These are phyloP conservation scores for Mercenaria mercenaria DNA, from an alignment of 1,140 invertebrate species.

Conservation along the genomic window DNA sequence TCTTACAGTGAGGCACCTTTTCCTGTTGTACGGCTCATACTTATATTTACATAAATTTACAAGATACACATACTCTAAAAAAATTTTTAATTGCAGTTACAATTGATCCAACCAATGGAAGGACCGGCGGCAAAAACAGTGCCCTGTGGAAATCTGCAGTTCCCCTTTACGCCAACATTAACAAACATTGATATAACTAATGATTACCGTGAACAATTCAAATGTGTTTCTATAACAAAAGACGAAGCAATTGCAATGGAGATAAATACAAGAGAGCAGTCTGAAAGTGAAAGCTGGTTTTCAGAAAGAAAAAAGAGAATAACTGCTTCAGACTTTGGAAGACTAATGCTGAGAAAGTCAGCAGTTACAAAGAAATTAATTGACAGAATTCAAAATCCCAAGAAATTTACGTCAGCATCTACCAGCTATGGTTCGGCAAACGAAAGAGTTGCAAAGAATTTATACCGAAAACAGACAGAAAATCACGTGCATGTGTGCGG, in stretches of 20 bases:
- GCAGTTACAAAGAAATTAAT: background rate
- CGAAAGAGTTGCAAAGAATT: constrained; percentile 19
- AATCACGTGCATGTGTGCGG: constrained; percentile 67
- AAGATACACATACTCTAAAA: too few relatives aligned
- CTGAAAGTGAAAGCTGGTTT: too few relatives aligned
- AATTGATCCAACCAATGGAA: too few relatives aligned
- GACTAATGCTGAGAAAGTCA: too few relatives aligned
- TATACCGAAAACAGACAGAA: constrained; percentile 12
- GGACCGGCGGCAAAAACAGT: background rate
- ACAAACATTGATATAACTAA: too few relatives aligned
- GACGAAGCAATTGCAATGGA: background rate
- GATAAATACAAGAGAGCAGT: too few relatives aligned
- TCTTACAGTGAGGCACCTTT: too few relatives aligned
- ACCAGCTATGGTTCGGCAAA: too few relatives aligned
- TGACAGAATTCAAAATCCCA: background rate
- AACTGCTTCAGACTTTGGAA: constrained; percentile 27
- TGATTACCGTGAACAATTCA: background rate
- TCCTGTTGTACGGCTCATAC: too few relatives aligned
- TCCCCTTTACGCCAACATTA: background rate
- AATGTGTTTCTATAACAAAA: background rate
- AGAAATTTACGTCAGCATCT: background rate
- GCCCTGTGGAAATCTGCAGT: background rate
- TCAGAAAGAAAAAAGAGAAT: too few relatives aligned
- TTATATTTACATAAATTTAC: too few relatives aligned
- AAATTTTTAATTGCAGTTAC: constrained; percentile 18